Conservation (phyloP, 2,888 invertebrate genomes). For the Amphiduros pacificus region DNA sequence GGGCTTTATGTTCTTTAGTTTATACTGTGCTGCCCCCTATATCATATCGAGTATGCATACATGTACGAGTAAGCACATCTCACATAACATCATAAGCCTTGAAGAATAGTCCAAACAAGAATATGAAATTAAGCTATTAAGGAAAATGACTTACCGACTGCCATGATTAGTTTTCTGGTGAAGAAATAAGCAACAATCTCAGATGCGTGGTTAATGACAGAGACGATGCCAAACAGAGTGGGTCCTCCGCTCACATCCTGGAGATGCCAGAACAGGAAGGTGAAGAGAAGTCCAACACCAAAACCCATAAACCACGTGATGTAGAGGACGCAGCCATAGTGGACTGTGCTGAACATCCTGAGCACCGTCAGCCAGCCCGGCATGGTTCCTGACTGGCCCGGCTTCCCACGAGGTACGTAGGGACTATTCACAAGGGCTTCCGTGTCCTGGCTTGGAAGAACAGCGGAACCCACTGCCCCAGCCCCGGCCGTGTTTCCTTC, state of each 20-base stretch:
- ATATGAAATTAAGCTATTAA: no score
- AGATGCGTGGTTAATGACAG: constrained; percentile 97
- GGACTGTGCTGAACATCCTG: constrained; percentile 84
- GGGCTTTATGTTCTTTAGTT: no score
- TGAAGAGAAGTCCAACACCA: constrained; percentile 97
- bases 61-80: no score
- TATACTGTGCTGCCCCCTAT: no score
- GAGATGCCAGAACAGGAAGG: constrained; percentile 98
- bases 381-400: constrained; percentile 32
- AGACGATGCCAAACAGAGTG: constrained; percentile 95
- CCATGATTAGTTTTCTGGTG: constrained; percentile 89
- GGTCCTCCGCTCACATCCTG: constrained; percentile 87
- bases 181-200: constrained; percentile 99
- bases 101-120: no score
- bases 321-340: constrained; percentile 74
- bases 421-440: constrained; percentile 19
- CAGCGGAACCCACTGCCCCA: background rate
- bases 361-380: constrained; percentile 85
- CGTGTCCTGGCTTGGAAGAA: background rate
- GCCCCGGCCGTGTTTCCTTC: background rate
- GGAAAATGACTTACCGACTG: constrained; percentile 71
- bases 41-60: no score
- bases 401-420: constrained; percentile 31
- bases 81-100: no score
- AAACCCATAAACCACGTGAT: constrained; percentile 99